Base-by-base conservation (phyloP, 2,113 vertebrate genomes). In the Takifugu flavidus region DNA sequence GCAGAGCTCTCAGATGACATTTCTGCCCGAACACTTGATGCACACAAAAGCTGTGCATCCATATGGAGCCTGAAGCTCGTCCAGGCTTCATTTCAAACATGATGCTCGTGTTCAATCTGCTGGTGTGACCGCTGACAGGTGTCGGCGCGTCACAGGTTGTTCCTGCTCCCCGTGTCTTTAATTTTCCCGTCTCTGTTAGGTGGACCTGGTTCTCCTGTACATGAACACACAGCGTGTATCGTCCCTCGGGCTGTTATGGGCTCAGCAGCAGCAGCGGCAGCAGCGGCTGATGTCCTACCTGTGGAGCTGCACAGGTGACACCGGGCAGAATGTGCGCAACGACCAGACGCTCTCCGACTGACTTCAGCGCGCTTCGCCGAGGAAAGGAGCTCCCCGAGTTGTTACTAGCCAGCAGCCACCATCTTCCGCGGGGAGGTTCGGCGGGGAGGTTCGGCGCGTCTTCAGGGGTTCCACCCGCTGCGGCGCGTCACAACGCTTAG, bases 291-390 rank as follows among this genome's bases (percentile, higher is more conserved):
- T 49, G 53, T 70, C 69, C 81, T 82, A 87, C 86, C 86, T 87
- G 86, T 87, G 62, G 85, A 87, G 71, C 71, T 25, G 62, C 71
- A 60, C 82, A 80, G 75, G 70, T 83, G 78, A 82, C 63, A 14
- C 59, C 0, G 43, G 5, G 15, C 7, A 34, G 14, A 13, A 70
- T 26, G 62, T 70, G 62, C 75, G 75, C 71, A 62, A 56, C 27
- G 51, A 62, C 13, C 50, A 44, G 67, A 56, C 79, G 82, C 85
- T 87, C 72, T 82, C 80, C 85, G 14, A 59, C 59, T 63, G 72
- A 76, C 72, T 11, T 79, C 65, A 73, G 79, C 25, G 78, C 74
- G 64, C 74, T 64, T 62, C 58, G 31, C 63, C 54, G 50, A 67
- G 53, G 56, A 29, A 51, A 67, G 47, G 45, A 52, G 45, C 10